Percentiles rank a stretch among this genome's conserved stretches.
Conservation (phyloP, 2,797 vertebrate genomes). For the Apogon hyalosoma region DNA sequence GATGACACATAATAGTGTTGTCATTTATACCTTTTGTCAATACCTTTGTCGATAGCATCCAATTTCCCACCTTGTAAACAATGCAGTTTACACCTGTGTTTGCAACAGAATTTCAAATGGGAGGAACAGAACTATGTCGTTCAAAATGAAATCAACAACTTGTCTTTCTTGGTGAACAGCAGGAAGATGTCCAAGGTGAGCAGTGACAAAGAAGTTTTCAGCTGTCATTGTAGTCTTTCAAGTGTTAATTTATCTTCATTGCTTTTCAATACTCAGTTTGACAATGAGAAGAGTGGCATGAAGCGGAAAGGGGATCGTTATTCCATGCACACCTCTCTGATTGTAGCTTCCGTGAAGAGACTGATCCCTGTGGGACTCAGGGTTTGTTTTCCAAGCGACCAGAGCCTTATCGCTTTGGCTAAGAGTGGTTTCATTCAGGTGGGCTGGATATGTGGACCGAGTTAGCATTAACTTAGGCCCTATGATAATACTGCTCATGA, state of each 20-base stretch:
- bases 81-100: not conserved
- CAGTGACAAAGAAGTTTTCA: not conserved
- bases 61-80: not conserved
- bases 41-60: not conserved
- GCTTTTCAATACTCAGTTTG: constrained; percentile 67
- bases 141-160: constrained; percentile 96
- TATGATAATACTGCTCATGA: not conserved
- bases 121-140: constrained; percentile 97
- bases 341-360: constrained; percentile 91
- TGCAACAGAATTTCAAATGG: constrained; percentile 94
- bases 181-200: constrained; percentile 90
- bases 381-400: constrained; percentile 89
- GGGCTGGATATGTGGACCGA: constrained; percentile 33
- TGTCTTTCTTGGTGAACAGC: constrained; percentile 90
- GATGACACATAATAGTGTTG: constrained; percentile 24
- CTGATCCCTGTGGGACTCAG: constrained; percentile 91
- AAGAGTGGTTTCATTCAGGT: constrained; percentile 91
- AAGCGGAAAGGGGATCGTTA: constrained; percentile 93
- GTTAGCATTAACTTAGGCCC: not conserved
- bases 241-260: not conserved
- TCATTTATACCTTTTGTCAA: constrained; percentile 5
- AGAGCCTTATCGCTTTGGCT: constrained; percentile 88
- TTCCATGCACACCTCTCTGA: constrained; percentile 92
- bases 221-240: not conserved
- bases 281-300: constrained; percentile 88